These are phyloP conservation scores for Uropsilus gracilis DNA, from an alignment of 2,113 vertebrate genomes.

Conservation along the genomic window DNA sequence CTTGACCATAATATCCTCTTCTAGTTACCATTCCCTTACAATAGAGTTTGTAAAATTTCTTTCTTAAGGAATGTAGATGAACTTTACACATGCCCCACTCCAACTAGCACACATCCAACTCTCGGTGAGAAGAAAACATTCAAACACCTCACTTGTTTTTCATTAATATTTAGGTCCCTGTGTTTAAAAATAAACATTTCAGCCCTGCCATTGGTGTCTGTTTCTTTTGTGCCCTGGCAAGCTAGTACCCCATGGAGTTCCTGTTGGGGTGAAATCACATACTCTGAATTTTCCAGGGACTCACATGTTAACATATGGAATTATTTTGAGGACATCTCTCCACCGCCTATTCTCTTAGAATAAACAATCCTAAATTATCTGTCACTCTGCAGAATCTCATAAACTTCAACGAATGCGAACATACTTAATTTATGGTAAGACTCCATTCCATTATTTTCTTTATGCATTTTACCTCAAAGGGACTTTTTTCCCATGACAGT, in stretches of 20 bases:
- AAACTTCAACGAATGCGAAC: constrained; percentile 75
- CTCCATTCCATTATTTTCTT: constrained; percentile 80
- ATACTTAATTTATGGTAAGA: constrained; percentile 71
- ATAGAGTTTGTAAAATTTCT: neutral
- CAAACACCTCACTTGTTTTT: neutral
- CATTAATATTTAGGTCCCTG: neutral
- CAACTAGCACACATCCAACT: neutral
- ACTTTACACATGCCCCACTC: neutral
- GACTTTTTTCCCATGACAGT: constrained; percentile 51
- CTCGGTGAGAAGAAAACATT: constrained; percentile 43
- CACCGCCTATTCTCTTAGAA: constrained; percentile 73
- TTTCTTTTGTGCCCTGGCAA: constrained; percentile 47
- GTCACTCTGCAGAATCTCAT: constrained; percentile 69
- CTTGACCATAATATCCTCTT: neutral
- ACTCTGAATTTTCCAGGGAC: constrained; percentile 57
- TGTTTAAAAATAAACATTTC: constrained; percentile 79
- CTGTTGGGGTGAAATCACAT: constrained; percentile 46
- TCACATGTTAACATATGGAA: constrained; percentile 68
- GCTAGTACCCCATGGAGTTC: constrained; percentile 32
- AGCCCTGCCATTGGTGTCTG: constrained; percentile 3
- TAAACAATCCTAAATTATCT: constrained; percentile 79
- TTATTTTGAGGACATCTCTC: constrained; percentile 72
- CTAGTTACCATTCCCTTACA: neutral
- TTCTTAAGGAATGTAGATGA: neutral
- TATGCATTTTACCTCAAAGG: constrained; percentile 78